Percentiles rank a stretch among this genome's conserved stretches.
Conservation (phyloP, 2,888 invertebrate species). For the Aelia acuminata region DNA sequence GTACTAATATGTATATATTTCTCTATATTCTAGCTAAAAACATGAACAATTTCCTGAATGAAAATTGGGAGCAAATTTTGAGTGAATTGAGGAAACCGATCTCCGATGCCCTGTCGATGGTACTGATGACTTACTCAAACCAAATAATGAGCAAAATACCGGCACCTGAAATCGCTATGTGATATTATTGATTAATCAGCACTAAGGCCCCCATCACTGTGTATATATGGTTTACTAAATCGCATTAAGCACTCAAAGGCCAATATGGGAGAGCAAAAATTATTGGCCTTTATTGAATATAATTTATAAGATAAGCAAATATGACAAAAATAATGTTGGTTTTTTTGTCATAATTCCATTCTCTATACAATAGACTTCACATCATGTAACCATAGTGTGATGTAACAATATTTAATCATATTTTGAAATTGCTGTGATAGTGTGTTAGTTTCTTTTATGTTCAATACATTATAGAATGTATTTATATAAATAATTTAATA, state of each 20-base stretch:
- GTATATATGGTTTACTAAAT: not conserved
- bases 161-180: not conserved
- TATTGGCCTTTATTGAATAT: not conserved
- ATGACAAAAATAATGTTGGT: not conserved
- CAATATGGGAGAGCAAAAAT: not conserved
- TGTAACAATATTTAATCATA: too few relatives aligned
- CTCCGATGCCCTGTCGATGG: not conserved
- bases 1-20: not conserved
- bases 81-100: constrained; percentile 10
- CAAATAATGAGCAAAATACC: not conserved
- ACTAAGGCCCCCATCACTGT: not conserved
- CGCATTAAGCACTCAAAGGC: not conserved
- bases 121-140: not conserved
- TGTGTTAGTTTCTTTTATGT: not conserved
- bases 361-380: too few relatives aligned
- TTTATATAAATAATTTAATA: not conserved
- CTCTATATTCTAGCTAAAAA: not conserved
- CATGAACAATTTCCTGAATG: not conserved
- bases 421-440: constrained; percentile 5
- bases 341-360: not conserved
- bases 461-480: not conserved
- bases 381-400: too few relatives aligned
- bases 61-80: not conserved
- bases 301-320: not conserved
- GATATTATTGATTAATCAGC: not conserved